Percentiles rank a stretch among this genome's conserved stretches.
Conservation (phyloP, 2,888 invertebrate genomes). For the Agrotis clavis region DNA sequence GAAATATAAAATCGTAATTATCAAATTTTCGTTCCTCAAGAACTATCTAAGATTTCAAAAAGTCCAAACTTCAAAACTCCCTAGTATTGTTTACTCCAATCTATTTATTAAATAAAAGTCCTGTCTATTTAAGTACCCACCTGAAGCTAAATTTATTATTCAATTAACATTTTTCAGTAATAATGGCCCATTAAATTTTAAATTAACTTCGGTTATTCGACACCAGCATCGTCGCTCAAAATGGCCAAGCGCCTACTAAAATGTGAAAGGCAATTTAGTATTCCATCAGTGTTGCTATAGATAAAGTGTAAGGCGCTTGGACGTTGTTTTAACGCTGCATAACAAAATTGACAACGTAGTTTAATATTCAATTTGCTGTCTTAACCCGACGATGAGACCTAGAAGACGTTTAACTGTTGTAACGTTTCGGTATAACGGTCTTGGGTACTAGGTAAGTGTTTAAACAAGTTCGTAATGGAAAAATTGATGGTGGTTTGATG, state of each 20-base stretch:
- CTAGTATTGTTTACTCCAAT: slow-evolving; percentile 17
- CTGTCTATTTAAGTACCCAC: background rate
- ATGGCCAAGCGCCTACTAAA: slow-evolving; percentile 62
- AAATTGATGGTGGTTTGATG: background rate
- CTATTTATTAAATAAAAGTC: background rate
- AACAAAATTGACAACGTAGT: slow-evolving; percentile 65
- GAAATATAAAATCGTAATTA: background rate
- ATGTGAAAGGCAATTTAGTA: slow-evolving; percentile 65
- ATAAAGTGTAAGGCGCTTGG: slow-evolving; percentile 68
- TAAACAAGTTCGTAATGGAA: background rate
- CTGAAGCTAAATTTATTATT: slow-evolving; percentile 43
- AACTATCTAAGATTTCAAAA: background rate
- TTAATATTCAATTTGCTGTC: slow-evolving; percentile 67
- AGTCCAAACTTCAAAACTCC: background rate
- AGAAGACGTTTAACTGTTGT: slow-evolving; percentile 40
- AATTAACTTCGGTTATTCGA: slow-evolving; percentile 45
- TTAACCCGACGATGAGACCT: slow-evolving; percentile 48
- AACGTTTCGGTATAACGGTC: slow-evolving; percentile 14
- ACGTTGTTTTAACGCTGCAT: slow-evolving; percentile 59
- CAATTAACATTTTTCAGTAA: slow-evolving; percentile 50
- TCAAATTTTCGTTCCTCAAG: background rate
- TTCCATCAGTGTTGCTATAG: slow-evolving; percentile 62
- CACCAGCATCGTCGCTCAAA: slow-evolving; percentile 23
- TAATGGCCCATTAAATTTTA: slow-evolving; percentile 49
- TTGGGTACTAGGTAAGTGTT: slow-evolving; percentile 4